A percentile compares a stretch with the other conserved stretches of the same genome.
These are phyloP conservation scores for Acrocephalus arundinaceus DNA, from an alignment of 2,113 vertebrate genomes.

Conservation along the genomic window DNA sequence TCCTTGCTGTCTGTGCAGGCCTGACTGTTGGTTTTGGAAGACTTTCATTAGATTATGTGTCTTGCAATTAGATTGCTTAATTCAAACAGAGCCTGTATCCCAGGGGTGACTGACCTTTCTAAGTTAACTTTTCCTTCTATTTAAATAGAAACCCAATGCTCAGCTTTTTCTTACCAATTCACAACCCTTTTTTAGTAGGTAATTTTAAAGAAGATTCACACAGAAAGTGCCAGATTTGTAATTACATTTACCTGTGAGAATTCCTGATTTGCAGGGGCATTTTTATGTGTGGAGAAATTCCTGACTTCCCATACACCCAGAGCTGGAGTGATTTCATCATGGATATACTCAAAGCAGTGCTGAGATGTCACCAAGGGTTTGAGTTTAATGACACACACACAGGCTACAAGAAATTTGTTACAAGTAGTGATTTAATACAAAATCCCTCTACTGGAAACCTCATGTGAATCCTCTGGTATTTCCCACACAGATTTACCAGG, in stretches of 20 bases:
- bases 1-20: neutral
- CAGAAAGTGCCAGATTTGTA: neutral
- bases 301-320: neutral
- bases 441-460: neutral
- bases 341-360: neutral
- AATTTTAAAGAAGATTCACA: neutral
- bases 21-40: constrained; percentile 43
- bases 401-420: neutral
- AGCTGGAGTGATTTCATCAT: neutral
- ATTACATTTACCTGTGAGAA: neutral
- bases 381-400: neutral
- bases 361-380: neutral
- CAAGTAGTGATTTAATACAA: neutral
- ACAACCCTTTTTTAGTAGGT: neutral
- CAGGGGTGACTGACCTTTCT: constrained; percentile 33
- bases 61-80: constrained; percentile 54
- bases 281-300: neutral
- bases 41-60: neutral
- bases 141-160: neutral
- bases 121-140: constrained; percentile 12
- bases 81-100: constrained; percentile 4
- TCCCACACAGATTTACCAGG: neutral
- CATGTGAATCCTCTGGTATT: neutral
- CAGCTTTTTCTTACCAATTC: neutral
- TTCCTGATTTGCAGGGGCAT: neutral